Evolutionary conservation across 2,797 vertebrate species (phyloP).

Genomic region (Phoxinus dragarum): DNA sequence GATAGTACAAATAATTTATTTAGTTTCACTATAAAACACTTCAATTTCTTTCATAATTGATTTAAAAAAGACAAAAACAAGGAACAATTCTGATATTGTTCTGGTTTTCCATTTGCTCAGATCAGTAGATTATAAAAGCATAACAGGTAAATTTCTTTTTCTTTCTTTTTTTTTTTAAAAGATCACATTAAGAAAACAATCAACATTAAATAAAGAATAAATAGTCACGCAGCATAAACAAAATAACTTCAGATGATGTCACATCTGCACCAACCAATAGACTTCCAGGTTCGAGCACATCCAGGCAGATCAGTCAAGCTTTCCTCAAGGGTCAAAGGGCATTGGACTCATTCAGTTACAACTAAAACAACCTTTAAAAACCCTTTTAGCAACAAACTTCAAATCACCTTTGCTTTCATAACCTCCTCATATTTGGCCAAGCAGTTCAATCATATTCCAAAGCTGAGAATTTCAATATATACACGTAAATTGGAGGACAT

Average conservation of each 20-base stretch:
- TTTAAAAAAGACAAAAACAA: constrained; percentile 33
- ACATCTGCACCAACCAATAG: constrained; percentile 21
- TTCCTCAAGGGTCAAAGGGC: constrained; percentile 25
- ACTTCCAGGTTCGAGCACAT: constrained; percentile 48
- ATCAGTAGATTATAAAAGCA: constrained; percentile 37
- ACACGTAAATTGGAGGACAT: constrained; percentile 28
- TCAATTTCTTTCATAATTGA: constrained; percentile 32
- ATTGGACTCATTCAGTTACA: constrained; percentile 10
- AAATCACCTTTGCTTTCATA: constrained; percentile 48
- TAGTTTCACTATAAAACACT: constrained; percentile 46
- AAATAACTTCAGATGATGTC: constrained; percentile 22
- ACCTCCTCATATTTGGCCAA: constrained; percentile 30
- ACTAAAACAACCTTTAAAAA: constrained; percentile 45
- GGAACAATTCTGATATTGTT: neutral
- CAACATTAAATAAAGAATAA: constrained; percentile 24
- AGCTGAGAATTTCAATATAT: constrained; percentile 34
- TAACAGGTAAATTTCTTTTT: constrained; percentile 3
- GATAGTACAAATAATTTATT: constrained; percentile 55
- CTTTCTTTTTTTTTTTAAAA: neutral
- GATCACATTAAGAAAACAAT: constrained; percentile 32
- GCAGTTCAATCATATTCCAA: constrained; percentile 37
- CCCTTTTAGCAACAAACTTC: constrained; percentile 39
- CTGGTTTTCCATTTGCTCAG: constrained; percentile 30
- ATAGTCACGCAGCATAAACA: constrained; percentile 37
- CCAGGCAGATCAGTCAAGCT: constrained; percentile 28